These are phyloP conservation scores for Brachypalpus laphriformis DNA, from an alignment of 2,888 invertebrate genomes.

Conservation along the genomic window DNA sequence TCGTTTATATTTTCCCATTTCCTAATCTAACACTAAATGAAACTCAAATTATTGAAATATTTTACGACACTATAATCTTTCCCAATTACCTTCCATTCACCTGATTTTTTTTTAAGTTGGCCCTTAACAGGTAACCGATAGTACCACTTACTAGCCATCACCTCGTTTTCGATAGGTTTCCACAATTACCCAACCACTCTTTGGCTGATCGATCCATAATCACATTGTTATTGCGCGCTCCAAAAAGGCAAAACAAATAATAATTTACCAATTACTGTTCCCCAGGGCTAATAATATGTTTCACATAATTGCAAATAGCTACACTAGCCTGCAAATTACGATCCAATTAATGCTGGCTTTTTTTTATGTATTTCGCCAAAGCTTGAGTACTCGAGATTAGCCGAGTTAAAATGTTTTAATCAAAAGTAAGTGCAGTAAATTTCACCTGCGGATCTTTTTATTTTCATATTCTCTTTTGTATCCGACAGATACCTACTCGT, in stretches of 20 bases:
- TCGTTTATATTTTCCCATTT: background rate
- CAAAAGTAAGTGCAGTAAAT: conserved; percentile 62
- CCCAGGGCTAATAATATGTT: conserved; percentile 54
- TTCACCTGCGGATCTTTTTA: conserved; percentile 20
- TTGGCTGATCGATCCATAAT: conserved; percentile 27
- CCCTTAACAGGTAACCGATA: conserved; percentile 49
- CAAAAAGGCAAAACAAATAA: conserved; percentile 63
- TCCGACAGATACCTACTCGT: background rate
- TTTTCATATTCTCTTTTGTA: background rate
- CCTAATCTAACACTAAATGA: conserved; percentile 26
- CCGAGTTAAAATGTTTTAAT: conserved; percentile 59
- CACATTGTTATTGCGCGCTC: conserved; percentile 45
- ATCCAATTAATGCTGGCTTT: conserved; percentile 48
- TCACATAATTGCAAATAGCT: conserved; percentile 66
- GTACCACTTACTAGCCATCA: conserved; percentile 32
- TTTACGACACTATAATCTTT: conserved; percentile 44
- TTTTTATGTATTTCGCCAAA: background rate
- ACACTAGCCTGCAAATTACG: conserved; percentile 26
- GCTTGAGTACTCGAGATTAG: conserved; percentile 27
- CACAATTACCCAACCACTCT: conserved; percentile 37
- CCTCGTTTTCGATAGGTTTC: conserved; percentile 34
- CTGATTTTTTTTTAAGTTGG: conserved; percentile 34
- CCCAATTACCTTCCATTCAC: conserved; percentile 52
- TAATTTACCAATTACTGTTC: conserved; percentile 56
- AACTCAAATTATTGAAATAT: conserved; percentile 38